Conservation (phyloP, 92 coral and sea anemone genomes). For the Siderastrea siderea region DNA sequence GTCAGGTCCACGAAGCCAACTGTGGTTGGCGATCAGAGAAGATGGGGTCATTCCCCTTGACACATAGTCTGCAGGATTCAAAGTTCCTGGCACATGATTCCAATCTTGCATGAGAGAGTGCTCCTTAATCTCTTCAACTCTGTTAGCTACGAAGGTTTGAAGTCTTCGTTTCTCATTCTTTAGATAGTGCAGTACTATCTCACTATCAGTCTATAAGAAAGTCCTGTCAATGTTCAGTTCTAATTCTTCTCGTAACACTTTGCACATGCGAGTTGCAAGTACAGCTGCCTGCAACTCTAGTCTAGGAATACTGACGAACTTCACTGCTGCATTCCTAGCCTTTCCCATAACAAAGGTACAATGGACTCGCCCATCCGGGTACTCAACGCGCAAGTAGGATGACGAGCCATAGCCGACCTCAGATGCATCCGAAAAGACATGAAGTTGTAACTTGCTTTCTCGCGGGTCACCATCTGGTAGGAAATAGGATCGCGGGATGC, state of each 20-base stretch:
- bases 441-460: conserved; percentile 49
- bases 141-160: conserved; percentile 70
- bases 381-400: conserved; percentile 51
- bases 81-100: conserved; percentile 63
- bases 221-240: conserved; percentile 43
- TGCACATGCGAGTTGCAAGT: conserved; percentile 57
- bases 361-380: conserved; percentile 55
- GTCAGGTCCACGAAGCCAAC: conserved; percentile 76
- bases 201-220: conserved; percentile 68
- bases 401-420: conserved; percentile 61
- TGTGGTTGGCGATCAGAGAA: conserved; percentile 33
- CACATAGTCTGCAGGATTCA: conserved; percentile 69
- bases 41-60: conserved; percentile 62
- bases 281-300: conserved; percentile 48
- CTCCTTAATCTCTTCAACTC: conserved; percentile 63
- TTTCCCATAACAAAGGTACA: conserved; percentile 73
- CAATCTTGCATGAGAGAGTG: conserved; percentile 59
- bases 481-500: conserved; percentile 69
- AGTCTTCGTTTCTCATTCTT: conserved; percentile 59
- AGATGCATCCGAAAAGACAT: conserved; percentile 73
- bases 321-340: neutral
- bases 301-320: conserved; percentile 55
- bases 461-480: conserved; percentile 27
- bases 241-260: conserved; percentile 44
- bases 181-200: conserved; percentile 59